Conservation (phyloP, 2,113 vertebrate species). For the Paradoxurus hermaphroditus region DNA sequence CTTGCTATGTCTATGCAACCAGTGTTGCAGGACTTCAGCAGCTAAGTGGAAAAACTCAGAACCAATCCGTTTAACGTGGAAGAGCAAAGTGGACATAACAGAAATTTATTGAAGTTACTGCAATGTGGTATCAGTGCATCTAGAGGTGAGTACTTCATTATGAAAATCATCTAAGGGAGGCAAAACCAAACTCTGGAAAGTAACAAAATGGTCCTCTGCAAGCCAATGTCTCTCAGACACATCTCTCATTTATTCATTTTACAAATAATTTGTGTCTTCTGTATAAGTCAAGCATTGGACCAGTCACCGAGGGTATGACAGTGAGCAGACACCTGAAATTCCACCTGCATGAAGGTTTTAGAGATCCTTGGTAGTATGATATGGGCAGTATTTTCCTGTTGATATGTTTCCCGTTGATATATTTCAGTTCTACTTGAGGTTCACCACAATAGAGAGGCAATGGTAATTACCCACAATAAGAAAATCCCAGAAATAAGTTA, state of each 20-base stretch:
- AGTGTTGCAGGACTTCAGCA: background rate
- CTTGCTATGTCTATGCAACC: background rate
- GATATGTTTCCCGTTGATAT: background rate
- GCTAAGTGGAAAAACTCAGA: background rate
- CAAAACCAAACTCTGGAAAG: background rate
- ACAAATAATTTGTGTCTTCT: background rate
- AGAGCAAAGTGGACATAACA: background rate
- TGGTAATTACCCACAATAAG: background rate
- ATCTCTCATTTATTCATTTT: background rate
- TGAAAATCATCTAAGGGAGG: background rate
- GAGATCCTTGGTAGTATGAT: background rate
- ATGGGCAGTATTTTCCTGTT: background rate
- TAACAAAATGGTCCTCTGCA: background rate
- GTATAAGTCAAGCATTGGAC: background rate
- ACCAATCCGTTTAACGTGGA: background rate
- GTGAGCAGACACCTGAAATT: background rate
- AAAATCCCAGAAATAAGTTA: constrained; percentile 5
- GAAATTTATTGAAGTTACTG: background rate
- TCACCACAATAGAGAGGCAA: background rate
- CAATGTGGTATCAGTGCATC: too few species aligned
- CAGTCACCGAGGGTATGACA: background rate
- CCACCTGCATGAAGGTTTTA: background rate
- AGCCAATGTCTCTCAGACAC: background rate
- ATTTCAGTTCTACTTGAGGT: background rate
- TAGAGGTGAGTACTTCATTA: background rate